Percentiles rank a stretch among this genome's conserved stretches.
These are phyloP conservation scores for Megalops cyprinoides DNA, from an alignment of 2,797 vertebrate genomes.

Conservation along the genomic window DNA sequence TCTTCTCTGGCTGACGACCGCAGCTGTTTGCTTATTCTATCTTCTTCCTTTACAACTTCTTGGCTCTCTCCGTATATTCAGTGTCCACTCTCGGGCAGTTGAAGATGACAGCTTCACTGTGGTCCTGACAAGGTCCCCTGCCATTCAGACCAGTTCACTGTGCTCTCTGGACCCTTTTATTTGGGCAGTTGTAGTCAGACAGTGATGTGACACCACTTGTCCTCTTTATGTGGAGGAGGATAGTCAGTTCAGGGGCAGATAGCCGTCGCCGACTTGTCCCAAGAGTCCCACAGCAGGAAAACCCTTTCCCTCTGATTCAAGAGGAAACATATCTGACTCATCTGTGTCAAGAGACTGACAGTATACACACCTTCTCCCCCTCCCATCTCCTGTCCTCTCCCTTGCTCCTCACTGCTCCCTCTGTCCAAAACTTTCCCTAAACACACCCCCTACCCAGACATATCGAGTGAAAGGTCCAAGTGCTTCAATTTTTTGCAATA, in stretches of 20 bases:
- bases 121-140: constrained; percentile 53
- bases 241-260: not conserved
- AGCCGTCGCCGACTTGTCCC: not conserved
- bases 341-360: too few relatives aligned
- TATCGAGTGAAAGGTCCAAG: constrained; percentile 51
- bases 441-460: constrained; percentile 27
- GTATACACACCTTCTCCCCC: not conserved
- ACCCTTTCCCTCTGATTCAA: not conserved
- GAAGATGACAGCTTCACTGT: constrained; percentile 61
- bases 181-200: constrained; percentile 39
- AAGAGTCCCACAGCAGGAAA: not conserved
- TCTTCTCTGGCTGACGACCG: constrained; percentile 23
- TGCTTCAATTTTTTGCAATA: constrained; percentile 49
- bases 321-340: not conserved
- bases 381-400: not conserved
- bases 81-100: not conserved
- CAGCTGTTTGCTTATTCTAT: constrained; percentile 54
- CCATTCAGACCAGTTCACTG: constrained; percentile 47
- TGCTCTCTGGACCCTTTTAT: constrained; percentile 9
- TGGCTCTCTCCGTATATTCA: not conserved
- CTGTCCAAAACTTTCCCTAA: not conserved
- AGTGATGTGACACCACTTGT: not conserved
- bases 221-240: not conserved
- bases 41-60: constrained; percentile 46
- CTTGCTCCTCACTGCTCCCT: not conserved